phyloP scores from a whole-genome alignment of 2,113 vertebrate species.

The Equus quagga region DNA sequence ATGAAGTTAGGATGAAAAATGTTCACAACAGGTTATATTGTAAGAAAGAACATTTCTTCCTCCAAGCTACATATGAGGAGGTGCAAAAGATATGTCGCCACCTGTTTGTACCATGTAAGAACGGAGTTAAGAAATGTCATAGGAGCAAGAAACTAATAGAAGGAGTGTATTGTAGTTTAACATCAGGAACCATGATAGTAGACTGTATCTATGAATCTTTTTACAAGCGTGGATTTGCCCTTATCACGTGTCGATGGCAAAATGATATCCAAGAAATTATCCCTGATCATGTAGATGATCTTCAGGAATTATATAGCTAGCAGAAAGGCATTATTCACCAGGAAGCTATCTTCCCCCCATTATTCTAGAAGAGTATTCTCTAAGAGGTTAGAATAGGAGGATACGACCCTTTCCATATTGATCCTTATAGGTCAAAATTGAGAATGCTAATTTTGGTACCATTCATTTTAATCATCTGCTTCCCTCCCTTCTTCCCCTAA shows the following conservation, averaged over 20 bases:
- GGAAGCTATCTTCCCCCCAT: too few species aligned
- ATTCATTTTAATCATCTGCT: background rate
- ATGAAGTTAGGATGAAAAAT: rapidly evolving
- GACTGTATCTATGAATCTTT: rapidly evolving
- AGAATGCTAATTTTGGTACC: background rate
- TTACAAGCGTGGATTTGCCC: background rate
- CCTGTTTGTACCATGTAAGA: background rate
- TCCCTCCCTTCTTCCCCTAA: background rate
- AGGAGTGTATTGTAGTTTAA: slow-evolving; percentile 20
- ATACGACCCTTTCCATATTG: background rate
- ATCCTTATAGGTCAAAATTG: background rate
- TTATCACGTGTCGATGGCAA: slow-evolving; percentile 65
- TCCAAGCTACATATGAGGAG: rapidly evolving
- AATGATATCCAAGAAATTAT: background rate
- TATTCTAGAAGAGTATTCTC: background rate
- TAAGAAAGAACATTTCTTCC: slow-evolving; percentile 17
- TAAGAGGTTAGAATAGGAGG: background rate
- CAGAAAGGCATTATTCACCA: background rate
- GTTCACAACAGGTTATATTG: background rate
- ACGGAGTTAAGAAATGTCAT: background rate
- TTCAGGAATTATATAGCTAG: background rate
- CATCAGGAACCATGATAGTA: rapidly evolving
- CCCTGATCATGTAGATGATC: background rate
- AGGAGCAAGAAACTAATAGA: rapidly evolving
- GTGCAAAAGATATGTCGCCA: background rate